These are phyloP conservation scores for Falco punctatus DNA, from an alignment of 2,113 vertebrate species.

Conservation along the genomic window DNA sequence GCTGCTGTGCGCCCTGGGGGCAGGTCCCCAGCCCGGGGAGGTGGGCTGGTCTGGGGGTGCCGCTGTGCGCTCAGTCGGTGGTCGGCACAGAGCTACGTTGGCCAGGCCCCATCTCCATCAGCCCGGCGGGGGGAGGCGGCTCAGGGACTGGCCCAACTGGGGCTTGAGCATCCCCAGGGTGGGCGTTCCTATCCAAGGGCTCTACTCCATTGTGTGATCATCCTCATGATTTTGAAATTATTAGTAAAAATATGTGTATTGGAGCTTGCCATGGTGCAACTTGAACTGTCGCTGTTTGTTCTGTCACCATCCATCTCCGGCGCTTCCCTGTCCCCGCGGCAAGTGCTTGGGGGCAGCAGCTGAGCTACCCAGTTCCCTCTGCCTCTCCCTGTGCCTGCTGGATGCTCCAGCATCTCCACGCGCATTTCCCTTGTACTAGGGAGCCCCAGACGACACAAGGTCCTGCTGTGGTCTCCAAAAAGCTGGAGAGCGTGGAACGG, in stretches of 20 bases:
- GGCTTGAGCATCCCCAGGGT: not conserved
- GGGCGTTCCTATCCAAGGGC: not conserved
- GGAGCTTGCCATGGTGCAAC: not conserved
- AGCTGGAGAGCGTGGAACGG: not conserved
- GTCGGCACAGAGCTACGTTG: rapidly evolving
- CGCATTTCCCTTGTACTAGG: rapidly evolving
- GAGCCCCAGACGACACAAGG: not conserved
- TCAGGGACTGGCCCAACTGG: not conserved
- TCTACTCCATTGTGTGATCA: too few species aligned
- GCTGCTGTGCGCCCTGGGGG: not conserved
- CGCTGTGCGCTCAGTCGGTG: too few species aligned
- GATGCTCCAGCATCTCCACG: not conserved
- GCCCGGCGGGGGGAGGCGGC: not conserved
- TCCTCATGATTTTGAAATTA: not conserved
- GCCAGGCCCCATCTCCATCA: rapidly evolving
- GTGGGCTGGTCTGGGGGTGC: too few species aligned
- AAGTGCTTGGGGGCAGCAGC: too few species aligned
- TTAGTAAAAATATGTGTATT: rapidly evolving
- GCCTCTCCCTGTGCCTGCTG: not conserved
- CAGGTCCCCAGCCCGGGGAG: too few species aligned
- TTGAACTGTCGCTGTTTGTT: not conserved
- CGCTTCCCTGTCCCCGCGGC: too few species aligned
- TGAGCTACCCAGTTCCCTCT: rapidly evolving
- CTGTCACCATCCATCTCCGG: not conserved
- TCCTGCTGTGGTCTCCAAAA: not conserved